Evolutionary conservation across 2,888 invertebrate species (phyloP).

Genomic region (Drosophila phalerata): DNA sequence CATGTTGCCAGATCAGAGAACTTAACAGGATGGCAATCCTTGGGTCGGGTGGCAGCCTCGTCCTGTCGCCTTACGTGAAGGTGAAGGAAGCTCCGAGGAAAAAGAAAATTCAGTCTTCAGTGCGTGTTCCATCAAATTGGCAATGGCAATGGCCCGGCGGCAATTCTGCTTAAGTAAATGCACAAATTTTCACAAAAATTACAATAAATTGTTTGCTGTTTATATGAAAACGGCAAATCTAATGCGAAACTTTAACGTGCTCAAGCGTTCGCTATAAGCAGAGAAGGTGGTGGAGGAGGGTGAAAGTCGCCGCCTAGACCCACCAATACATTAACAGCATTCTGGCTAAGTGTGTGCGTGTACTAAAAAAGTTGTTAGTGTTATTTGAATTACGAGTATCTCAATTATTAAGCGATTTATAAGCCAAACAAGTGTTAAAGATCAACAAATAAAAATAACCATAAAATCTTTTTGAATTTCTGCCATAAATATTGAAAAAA

Average conservation of each 20-base stretch:
- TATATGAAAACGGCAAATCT: conserved; percentile 85
- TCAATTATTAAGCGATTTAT: conserved; percentile 47
- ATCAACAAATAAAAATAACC: conserved; percentile 9
- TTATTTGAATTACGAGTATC: conserved; percentile 37
- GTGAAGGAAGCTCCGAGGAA: conserved; percentile 48
- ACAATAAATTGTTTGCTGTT: conserved; percentile 85
- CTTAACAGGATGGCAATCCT: too few species aligned
- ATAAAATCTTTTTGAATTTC: conserved; percentile 6
- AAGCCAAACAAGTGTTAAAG: conserved; percentile 45
- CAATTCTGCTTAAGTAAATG: conserved; percentile 83
- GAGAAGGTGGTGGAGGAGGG: conserved; percentile 28
- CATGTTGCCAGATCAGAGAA: too few species aligned
- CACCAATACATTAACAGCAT: conserved; percentile 45
- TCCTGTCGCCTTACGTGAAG: conserved; percentile 60
- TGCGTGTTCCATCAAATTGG: conserved; percentile 79
- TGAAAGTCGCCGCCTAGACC: conserved; percentile 39
- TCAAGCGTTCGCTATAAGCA: conserved; percentile 82
- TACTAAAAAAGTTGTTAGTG: conserved; percentile 55
- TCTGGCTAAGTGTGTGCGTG: conserved; percentile 45
- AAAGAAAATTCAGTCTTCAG: conserved; percentile 59
- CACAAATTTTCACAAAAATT: conserved; percentile 85
- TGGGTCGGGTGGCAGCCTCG: neutral
- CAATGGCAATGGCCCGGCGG: conserved; percentile 83
- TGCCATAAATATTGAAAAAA: conserved; percentile 12
- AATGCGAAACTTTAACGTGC: conserved; percentile 84